Evolutionary conservation across 2,797 vertebrate species (phyloP), one percentile per base, ranked within the genome.

Genomic region (Sciaenops ocellatus): DNA sequence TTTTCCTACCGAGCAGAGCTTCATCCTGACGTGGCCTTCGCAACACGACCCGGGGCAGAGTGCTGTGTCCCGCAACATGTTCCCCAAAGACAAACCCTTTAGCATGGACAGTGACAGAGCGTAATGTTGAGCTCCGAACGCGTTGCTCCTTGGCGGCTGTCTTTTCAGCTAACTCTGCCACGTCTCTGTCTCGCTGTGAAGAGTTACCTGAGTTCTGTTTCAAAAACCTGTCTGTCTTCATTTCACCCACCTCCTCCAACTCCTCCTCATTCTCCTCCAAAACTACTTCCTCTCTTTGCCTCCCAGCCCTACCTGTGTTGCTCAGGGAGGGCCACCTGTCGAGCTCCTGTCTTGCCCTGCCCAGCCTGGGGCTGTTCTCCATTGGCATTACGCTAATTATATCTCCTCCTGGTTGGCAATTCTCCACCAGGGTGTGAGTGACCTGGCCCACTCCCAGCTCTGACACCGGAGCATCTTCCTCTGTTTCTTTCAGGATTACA

Each of bases 161-260:
- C 52, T 41, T 85, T 81, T 61, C 48, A 71, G 51, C 75, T 51
- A 56, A 57, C 76, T 78, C 87, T 52, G 70, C 76, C 69, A 76
- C 80, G 62, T 91, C 76, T 79, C 70, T 73, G 34, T 60, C 73
- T 80, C 69, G 50, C 56, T 81, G 76, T 69, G 90, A 86, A 12
- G 74, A 79, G 76, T 78, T 83, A 67, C 69, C 77, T 26, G 78
- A 79, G 64, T 73, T 93, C 66, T 89, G 91, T 87, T 90, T 88
- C 69, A 89, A 69, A 93, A 96, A 96, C 94, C 91, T 89, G 95
- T 95, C 92, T 1, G 88, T 94, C 93, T 87, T 96, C 94, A 95
- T 96, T 96, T 94, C 91, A 88, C 62, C 90, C 85, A 93, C 92
- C 86, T 88, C 90, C 82, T 78, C 83, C 70, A 86, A 24, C 93